Evolutionary conservation across 2,113 vertebrate genomes (phyloP).

Genomic region (Atherinomorus stipes): DNA sequence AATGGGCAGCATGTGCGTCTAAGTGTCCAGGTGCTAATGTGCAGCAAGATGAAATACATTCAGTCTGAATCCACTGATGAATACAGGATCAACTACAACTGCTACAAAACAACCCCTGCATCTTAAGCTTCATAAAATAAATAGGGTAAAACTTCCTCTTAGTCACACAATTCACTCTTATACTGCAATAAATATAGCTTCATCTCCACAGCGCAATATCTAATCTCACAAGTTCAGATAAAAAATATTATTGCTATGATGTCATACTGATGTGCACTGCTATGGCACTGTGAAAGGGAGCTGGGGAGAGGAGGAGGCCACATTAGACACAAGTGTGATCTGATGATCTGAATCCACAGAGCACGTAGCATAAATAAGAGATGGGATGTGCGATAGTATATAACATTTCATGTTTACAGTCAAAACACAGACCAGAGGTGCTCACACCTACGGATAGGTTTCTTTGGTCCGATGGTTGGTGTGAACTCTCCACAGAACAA

Average conservation of each 20-base stretch:
- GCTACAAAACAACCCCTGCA: constrained; percentile 29
- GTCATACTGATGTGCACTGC: not conserved
- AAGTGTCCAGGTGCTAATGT: constrained; percentile 23
- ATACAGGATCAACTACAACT: constrained; percentile 24
- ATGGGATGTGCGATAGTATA: constrained; percentile 5
- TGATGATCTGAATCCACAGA: constrained; percentile 11
- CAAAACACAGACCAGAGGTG: not conserved
- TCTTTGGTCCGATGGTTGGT: constrained; percentile 28
- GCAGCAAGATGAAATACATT: not conserved
- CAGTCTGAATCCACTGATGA: constrained; percentile 2
- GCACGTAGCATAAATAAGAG: not conserved
- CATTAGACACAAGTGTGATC: not conserved
- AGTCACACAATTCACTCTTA: constrained; percentile 8
- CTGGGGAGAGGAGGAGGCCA: not conserved
- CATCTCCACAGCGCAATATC: not conserved
- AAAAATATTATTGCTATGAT: constrained; percentile 50
- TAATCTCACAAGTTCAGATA: not conserved
- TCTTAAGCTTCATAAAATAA: constrained; percentile 48
- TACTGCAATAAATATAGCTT: constrained; percentile 21
- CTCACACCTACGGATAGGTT: constrained; percentile 2
- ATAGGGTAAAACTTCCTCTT: constrained; percentile 32
- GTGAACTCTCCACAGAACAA: not conserved
- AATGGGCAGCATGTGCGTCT: not conserved
- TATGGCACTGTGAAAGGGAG: constrained; percentile 35
- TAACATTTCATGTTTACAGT: not conserved